Evolutionary conservation across 2,888 invertebrate species (phyloP), one percentile per base, ranked within the genome.

Genomic region (Omphaloscelis lunosa): DNA sequence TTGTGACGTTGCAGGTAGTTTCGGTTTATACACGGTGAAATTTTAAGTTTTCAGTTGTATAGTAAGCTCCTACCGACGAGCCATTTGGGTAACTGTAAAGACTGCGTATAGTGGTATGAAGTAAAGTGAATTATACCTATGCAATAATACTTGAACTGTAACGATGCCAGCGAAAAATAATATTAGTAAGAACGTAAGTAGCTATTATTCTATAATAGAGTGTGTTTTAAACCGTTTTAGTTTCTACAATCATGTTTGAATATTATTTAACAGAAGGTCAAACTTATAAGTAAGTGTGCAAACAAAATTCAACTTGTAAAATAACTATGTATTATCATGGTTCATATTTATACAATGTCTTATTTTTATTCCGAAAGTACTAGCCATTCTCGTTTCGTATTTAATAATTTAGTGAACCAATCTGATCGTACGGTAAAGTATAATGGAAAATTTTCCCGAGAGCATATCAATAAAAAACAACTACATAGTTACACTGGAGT

Each of bases 391-490:
- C 2, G 41, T 56, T 62, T 59, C 45, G 23, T 67, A 29, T 67
- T 80, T 23, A 81, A 73, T 73, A 66, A 73, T 73, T 73, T 53
- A 73, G 29, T 34, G n/a, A 71, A 72, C 27, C 71, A 80, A 74
- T 78, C 53, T 74, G n/a, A 51, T 39, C 51, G 45, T 27, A 51
- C 39, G 17, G 70, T 27, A 20, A 53, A 70, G 34, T 53, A 63
- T 48, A 73, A 78, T 72, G 23, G 82, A 62, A 73, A 71, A 56
- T 15, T 4, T 29, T 39, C 48, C 63, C 45, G 34, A 34, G 58
- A 41, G 27, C 67, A 74, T 34, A 62, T 63, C 48, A 82, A 82
- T 82, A 82, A 71, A 80, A 82, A 82, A 78, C 82, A 68, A 82
- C 82, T 74, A 65, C 72, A 29, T 59, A 58, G 20, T 39, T 62